A percentile compares a stretch with the other conserved stretches of the same genome.
phyloP scores from a whole-genome alignment of 30 jellyfish, hydroid and myxozoan genomes.

The Hydractinia symbiolongicarpus region DNA sequence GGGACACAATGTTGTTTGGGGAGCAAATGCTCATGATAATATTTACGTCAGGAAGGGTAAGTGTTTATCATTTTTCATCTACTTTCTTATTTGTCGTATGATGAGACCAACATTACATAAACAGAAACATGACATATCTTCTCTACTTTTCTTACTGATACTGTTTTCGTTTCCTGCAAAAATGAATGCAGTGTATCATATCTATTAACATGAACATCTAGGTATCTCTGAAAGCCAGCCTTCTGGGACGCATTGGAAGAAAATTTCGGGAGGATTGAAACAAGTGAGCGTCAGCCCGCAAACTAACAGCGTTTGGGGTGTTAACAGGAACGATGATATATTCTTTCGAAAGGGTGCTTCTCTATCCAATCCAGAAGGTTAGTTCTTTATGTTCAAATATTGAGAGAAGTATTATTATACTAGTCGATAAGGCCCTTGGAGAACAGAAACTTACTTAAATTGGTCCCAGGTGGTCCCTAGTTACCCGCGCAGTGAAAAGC shows the following conservation, averaged over 20 bases:
- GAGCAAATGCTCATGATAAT: not conserved
- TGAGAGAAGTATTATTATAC: no score
- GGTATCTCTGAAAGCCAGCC: not conserved
- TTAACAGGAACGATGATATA: not conserved
- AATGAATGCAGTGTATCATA: no score
- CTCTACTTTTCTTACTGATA: no score
- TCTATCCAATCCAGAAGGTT: not conserved
- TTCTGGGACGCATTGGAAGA: not conserved
- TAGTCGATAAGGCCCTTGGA: no score
- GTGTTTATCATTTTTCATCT: not conserved
- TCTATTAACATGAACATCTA: not conserved
- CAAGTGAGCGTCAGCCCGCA: slow-evolving; percentile 5
- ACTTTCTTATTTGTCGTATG: no score
- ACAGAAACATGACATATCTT: no score
- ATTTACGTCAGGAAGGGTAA: slow-evolving; percentile 1
- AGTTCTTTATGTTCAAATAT: not conserved
- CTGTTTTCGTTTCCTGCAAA: no score
- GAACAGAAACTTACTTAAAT: no score
- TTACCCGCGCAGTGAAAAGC: no score
- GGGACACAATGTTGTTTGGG: slow-evolving; percentile 9
- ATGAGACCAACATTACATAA: no score
- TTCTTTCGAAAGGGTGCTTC: not conserved
- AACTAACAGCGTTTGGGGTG: slow-evolving; percentile 10
- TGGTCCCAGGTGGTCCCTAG: no score
- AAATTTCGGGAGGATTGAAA: not conserved